A percentile compares a stretch with the other conserved stretches of the same genome.
These are phyloP conservation scores for Ariolimax columbianus DNA, from an alignment of 2,888 invertebrate genomes.

Conservation along the genomic window DNA sequence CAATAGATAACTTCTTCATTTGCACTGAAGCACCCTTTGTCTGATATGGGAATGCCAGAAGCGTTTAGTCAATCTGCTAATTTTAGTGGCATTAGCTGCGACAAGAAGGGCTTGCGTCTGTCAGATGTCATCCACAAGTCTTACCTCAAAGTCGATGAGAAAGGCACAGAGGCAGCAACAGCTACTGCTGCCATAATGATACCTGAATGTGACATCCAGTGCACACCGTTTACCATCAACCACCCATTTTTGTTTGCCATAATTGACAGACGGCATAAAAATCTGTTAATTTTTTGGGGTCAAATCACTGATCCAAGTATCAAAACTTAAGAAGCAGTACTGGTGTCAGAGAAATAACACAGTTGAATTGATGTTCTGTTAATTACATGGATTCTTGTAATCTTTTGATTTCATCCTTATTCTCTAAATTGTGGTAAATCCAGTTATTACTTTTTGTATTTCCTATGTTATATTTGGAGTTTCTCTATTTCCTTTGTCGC, in stretches of 20 bases:
- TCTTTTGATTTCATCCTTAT: too few species aligned
- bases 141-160: slow-evolving; percentile 76
- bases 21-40: slow-evolving; percentile 60
- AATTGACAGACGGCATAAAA: slow-evolving; percentile 55
- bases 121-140: slow-evolving; percentile 75
- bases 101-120: slow-evolving; percentile 62
- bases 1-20: slow-evolving; percentile 60
- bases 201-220: slow-evolving; percentile 23
- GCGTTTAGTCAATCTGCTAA: slow-evolving; percentile 71
- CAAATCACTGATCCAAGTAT: slow-evolving; percentile 21
- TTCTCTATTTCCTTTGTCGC: too few species aligned
- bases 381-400: too few species aligned
- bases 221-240: slow-evolving; percentile 54
- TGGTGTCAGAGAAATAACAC: neutral
- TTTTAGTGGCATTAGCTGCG: slow-evolving; percentile 69
- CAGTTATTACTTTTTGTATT: too few species aligned
- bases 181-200: slow-evolving; percentile 65
- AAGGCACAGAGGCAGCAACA: slow-evolving; percentile 76
- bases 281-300: slow-evolving; percentile 23
- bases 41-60: slow-evolving; percentile 67
- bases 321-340: neutral
- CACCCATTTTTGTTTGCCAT: slow-evolving; percentile 76
- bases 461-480: too few species aligned
- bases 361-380: too few species aligned
- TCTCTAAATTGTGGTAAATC: too few species aligned